A percentile compares a stretch with the other conserved stretches of the same genome.
Conservation (phyloP, 2,888 invertebrate species). For the Drosophila borealis region DNA sequence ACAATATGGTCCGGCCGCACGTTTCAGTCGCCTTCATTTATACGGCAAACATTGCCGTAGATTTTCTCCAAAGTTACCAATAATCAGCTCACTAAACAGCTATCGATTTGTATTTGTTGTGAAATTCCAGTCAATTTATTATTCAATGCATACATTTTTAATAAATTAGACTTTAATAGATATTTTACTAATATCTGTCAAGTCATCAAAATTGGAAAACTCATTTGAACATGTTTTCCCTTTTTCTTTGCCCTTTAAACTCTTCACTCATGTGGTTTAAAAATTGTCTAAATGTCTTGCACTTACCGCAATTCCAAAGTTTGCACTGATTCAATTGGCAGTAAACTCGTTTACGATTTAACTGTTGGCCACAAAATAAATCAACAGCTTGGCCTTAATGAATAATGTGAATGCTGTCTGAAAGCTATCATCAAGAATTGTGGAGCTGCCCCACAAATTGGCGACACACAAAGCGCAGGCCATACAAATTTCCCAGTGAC, state of each 20-base stretch:
- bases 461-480: slow-evolving; percentile 23
- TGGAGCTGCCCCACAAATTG: slow-evolving; percentile 24
- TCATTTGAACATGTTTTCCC: not conserved
- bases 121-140: too few species aligned
- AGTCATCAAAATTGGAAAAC: too few species aligned
- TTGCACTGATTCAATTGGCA: slow-evolving; percentile 24
- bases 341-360: slow-evolving; percentile 12
- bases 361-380: slow-evolving; percentile 38
- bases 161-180: too few species aligned
- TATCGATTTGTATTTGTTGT: too few species aligned
- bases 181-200: too few species aligned
- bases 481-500: slow-evolving; percentile 20
- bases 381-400: slow-evolving; percentile 51
- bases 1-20: slow-evolving; percentile 19
- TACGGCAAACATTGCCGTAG: slow-evolving; percentile 22
- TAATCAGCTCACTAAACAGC: too few species aligned
- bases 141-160: too few species aligned
- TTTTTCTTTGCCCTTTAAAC: not conserved
- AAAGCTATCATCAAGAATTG: slow-evolving; percentile 11
- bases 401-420: slow-evolving; percentile 41
- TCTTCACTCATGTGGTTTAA: not conserved
- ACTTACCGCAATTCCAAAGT: not conserved
- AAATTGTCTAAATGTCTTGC: not conserved
- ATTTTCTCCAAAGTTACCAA: slow-evolving; percentile 12
- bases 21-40: slow-evolving; percentile 14